These are phyloP conservation scores for Synchiropus splendidus DNA, from an alignment of 2,113 vertebrate species.

Conservation along the genomic window DNA sequence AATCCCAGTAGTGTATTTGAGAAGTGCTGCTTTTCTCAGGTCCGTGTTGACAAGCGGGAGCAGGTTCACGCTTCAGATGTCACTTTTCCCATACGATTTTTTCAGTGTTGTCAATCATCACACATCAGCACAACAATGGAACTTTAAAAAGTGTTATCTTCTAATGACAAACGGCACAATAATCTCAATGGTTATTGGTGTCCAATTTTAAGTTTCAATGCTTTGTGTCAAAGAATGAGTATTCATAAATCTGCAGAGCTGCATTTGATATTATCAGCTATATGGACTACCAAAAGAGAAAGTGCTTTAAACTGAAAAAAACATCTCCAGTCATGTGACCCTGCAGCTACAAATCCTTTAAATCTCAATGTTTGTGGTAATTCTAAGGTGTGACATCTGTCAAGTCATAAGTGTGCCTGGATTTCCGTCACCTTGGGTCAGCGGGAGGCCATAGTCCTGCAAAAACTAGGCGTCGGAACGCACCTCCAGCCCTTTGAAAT, in stretches of 20 bases:
- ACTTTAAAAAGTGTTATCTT: too few relatives aligned
- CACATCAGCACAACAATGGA: constrained; percentile 16
- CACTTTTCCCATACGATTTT: constrained; percentile 3
- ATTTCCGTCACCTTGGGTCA: constrained; percentile 43
- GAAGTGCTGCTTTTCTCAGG: constrained; percentile 47
- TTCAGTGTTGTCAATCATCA: constrained; percentile 34
- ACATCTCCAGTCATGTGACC: too few relatives aligned
- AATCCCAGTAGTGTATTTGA: constrained; percentile 19
- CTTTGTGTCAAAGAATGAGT: too few relatives aligned
- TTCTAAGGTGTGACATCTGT: constrained; percentile 50
- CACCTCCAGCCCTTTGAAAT: constrained; percentile 44
- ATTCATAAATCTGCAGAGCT: too few relatives aligned
- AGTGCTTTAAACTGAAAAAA: constrained; percentile 22
- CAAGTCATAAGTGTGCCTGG: constrained; percentile 60
- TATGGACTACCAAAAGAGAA: constrained; percentile 5
- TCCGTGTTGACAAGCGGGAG: constrained; percentile 4
- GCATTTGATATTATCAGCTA: too few relatives aligned
- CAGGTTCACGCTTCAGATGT: constrained; percentile 14
- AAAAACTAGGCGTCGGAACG: constrained; percentile 53
- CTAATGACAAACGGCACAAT: too few relatives aligned
- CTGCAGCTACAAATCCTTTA: too few relatives aligned
- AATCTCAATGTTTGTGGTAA: constrained; percentile 1
- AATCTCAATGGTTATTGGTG: too few relatives aligned
- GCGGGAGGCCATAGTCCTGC: constrained; percentile 35
- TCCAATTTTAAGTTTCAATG: too few relatives aligned